phyloP scores from a whole-genome alignment of 2,888 invertebrate species.

The Yponomeuta plumbellus region DNA sequence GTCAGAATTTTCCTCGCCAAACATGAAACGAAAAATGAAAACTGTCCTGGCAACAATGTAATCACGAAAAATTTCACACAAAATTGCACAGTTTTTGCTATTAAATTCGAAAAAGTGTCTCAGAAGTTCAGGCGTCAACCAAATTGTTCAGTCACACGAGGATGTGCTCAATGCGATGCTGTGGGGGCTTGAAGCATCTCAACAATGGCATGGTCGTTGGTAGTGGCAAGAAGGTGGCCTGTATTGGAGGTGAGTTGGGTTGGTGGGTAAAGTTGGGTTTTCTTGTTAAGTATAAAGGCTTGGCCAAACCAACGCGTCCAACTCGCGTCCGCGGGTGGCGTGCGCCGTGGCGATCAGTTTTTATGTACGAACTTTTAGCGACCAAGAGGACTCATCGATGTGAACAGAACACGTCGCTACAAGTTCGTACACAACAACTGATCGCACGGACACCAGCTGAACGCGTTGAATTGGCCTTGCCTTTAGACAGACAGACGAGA shows the following conservation, averaged over 20 bases:
- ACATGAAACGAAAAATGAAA: not conserved
- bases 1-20: not conserved
- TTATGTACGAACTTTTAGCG: too few relatives aligned
- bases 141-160: not conserved
- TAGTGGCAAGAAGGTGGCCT: not conserved
- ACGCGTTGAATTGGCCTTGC: too few relatives aligned
- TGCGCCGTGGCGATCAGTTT: too few relatives aligned
- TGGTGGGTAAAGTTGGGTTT: too few relatives aligned
- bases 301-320: too few relatives aligned
- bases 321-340: too few relatives aligned
- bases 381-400: too few relatives aligned
- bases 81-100: not conserved
- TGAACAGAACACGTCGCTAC: too few relatives aligned
- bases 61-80: not conserved
- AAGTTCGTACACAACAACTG: too few relatives aligned
- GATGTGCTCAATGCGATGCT: not conserved
- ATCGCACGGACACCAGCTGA: too few relatives aligned
- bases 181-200: not conserved
- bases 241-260: not conserved
- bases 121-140: not conserved
- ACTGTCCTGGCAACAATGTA: not conserved
- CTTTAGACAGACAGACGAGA: too few relatives aligned
- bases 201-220: not conserved
- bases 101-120: not conserved
- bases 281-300: too few relatives aligned